Evolutionary conservation across 2,888 invertebrate genomes (phyloP), one percentile per base, ranked within the genome.

Genomic region (Cataglyphis rosenhaueri): DNA sequence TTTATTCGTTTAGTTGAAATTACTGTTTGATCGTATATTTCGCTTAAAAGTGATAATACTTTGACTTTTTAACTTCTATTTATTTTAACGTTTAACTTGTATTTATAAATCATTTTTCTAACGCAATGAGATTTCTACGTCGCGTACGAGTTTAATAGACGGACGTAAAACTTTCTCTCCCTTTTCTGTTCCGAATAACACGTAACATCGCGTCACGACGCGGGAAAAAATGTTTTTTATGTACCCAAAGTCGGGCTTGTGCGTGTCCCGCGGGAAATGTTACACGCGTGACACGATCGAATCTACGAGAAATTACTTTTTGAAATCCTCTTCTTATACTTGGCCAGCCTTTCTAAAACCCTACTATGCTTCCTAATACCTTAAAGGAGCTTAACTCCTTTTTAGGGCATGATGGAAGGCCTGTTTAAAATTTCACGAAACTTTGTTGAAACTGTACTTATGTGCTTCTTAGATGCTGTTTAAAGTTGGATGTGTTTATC

Each of bases 261-360:
- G 84, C 44, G 70, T 74, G 84, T 85, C 85, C 85, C 85, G 65
- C 70, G 85, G 84, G 85, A 75, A 84, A 84, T 84, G 82, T 85
- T 79, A 66, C 62, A 62, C 73, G 64, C 78, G 65, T 84, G 82
- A 85, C 84, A 84, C 66, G 55, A 75, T 78, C 82, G 73, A 84
- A 85, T 82, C 75, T 82, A 65, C 85, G 74, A 52, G 52, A 84
- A 85, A 85, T 84, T 85, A 85, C 85, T 84, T 85, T 85, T 84
- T 82, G 75, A 84, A 82, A 66, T 78, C 62, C 61, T 35, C 52
- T 29, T 52, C 55, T 75, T 44, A 15, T 38, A 32, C 44, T 59
- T 41, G 35, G 21, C 44, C 52, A 52, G 41, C 78, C 38, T 68
- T 48, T 21, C 48, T 21, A 10, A 18, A 35, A 35, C 15, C 70